Base-by-base conservation (phyloP, 2,888 invertebrate genomes). In the Andricus curvator region DNA sequence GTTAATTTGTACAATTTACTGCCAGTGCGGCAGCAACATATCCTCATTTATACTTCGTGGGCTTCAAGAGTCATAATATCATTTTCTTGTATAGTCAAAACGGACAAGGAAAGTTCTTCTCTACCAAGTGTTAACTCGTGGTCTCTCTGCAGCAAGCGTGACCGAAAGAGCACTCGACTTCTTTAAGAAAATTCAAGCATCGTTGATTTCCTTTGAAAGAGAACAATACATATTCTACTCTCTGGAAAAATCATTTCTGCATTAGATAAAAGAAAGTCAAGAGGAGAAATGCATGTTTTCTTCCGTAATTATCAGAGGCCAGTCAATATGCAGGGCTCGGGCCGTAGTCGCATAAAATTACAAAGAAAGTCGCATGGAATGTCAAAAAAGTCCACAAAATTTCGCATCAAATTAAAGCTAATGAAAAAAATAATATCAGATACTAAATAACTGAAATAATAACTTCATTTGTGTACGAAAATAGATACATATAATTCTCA, bases 171-270 rank as follows among this genome's bases (percentile, higher is more conserved):
- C 33, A 74, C 33, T 48, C 15, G n/a, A 51, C 9, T 74, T 74
- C 74, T 56, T 56, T 8, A 74, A 74, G n/a, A 74, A 56, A 74
- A 74, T 70, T 56, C 74, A 56, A 56, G 74, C 74, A 70, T 33
- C 70, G 70, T 17, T 70, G 51, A 51, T 29, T 33, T 48, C 51
- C 17, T 51, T 56, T 51, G 11, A 56, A 74, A 74, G 29, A 56
- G 74, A 74, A 74, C 74, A 74, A 74, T 74, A 37, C 51, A 74
- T 74, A 56, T 74, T 74, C 74, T 74, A 37, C 33, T 37, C n/a
- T 37, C 29, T 29, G 15, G 11, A 70, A 70, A 33, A 56, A 37
- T 33, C 33, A 74, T 74, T 29, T 74, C 20, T 74, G 29, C 15
- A 48, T 17, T 51, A 56, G 51, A 20, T 25, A 4, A 62, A 4